Conservation (phyloP, 2,797 vertebrate species). For the Parauchenoglanis ngamensis region DNA sequence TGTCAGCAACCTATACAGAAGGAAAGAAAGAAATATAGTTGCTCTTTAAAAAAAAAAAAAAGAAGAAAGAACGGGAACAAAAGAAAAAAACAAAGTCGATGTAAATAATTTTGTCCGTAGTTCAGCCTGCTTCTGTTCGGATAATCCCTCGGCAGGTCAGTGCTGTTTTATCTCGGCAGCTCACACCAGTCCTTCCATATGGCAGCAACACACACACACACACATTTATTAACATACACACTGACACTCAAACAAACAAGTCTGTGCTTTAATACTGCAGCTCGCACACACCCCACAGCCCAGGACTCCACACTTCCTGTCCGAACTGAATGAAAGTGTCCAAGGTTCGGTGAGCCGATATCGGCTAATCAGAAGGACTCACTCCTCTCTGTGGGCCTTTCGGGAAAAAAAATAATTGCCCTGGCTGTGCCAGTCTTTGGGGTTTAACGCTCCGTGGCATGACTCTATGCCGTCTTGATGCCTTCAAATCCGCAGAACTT, state of each 20-base stretch:
- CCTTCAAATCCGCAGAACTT: constrained; percentile 87
- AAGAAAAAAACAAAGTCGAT: constrained; percentile 51
- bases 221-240: constrained; percentile 20
- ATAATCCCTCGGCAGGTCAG: constrained; percentile 54
- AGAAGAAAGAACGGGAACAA: constrained; percentile 48
- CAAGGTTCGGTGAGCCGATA: constrained; percentile 6
- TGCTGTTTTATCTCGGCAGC: constrained; percentile 19
- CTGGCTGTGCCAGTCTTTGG: constrained; percentile 12
- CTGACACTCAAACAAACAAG: constrained; percentile 25
- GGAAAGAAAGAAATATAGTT: constrained; percentile 78
- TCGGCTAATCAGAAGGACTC: constrained; percentile 23
- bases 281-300: constrained; percentile 43
- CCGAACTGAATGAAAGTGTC: constrained; percentile 21
- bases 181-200: constrained; percentile 20
- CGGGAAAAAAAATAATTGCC: background rate
- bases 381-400: constrained; percentile 7
- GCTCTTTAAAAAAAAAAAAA: constrained; percentile 68
- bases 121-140: constrained; percentile 65
- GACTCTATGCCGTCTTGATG: constrained; percentile 71
- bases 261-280: constrained; percentile 44
- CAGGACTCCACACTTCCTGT: constrained; percentile 26
- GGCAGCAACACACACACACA: constrained; percentile 24
- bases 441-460: background rate
- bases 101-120: constrained; percentile 45
- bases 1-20: constrained; percentile 79